phyloP scores from a whole-genome alignment of 1,140 invertebrate species.

The Brachionus manjavacas region DNA sequence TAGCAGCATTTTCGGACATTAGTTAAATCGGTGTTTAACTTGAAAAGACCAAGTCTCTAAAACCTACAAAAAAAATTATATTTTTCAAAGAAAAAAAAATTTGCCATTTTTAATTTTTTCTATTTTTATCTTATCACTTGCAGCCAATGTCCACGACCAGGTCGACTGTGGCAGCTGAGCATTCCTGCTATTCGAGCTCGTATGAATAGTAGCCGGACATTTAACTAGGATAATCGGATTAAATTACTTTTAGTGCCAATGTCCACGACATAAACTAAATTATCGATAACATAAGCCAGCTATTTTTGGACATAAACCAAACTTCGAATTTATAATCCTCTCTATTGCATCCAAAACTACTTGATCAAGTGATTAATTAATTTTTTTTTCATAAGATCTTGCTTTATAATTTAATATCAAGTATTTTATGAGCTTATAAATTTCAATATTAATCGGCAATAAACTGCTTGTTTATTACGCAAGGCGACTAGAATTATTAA shows the following conservation, averaged over 20 bases:
- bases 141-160: background rate
- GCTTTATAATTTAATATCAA: background rate
- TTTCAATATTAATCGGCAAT: background rate
- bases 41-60: background rate
- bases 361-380: conserved; percentile 35
- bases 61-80: background rate
- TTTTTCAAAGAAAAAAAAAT: background rate
- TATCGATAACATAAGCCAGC: background rate
- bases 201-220: background rate
- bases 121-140: background rate
- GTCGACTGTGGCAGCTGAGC: background rate
- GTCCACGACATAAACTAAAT: background rate
- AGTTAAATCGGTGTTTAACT: background rate
- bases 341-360: background rate
- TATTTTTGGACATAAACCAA: conserved; percentile 16
- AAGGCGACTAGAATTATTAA: background rate
- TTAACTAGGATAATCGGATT: conserved; percentile 13
- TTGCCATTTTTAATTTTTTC: background rate
- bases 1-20: conserved; percentile 15
- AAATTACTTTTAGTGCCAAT: background rate
- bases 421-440: background rate
- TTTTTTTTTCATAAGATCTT: background rate
- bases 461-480: background rate
- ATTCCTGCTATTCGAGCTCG: background rate
- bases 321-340: background rate